A percentile compares a stretch with the other conserved stretches of the same genome.
Evolutionary conservation across 2,888 invertebrate species (phyloP).

Genomic region (Xiphydria camelus): DNA sequence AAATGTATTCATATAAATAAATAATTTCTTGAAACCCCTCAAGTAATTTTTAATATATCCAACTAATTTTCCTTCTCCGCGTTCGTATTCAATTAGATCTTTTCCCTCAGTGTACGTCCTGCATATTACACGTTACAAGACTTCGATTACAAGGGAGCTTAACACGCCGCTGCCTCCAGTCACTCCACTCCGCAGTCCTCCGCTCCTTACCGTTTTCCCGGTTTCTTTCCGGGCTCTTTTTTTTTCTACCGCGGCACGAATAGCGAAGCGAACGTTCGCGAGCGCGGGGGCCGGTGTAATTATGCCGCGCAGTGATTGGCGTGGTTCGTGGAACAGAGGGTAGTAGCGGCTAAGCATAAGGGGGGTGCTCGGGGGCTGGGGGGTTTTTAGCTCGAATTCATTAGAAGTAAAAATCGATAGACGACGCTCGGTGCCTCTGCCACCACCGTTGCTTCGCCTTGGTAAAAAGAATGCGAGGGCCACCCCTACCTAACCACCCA

Average conservation of each 20-base stretch:
- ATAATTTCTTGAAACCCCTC: too few relatives aligned
- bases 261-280: conserved; percentile 2
- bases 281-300: conserved; percentile 46
- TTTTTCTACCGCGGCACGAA: conserved; percentile 8
- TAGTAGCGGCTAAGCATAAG: conserved; percentile 38
- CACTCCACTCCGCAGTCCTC: conserved; percentile 3
- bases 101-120: too few relatives aligned
- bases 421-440: conserved; percentile 49
- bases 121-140: too few relatives aligned
- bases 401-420: conserved; percentile 57
- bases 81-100: too few relatives aligned
- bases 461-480: conserved; percentile 47
- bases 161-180: too few relatives aligned
- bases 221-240: conserved; percentile 18
- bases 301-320: conserved; percentile 57
- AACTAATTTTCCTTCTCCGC: too few relatives aligned
- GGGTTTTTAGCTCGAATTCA: conserved; percentile 57
- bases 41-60: too few relatives aligned
- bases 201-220: conserved; percentile 13
- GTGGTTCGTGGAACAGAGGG: conserved; percentile 54
- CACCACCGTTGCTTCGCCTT: conserved; percentile 38
- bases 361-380: conserved; percentile 29
- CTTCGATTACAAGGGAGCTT: too few relatives aligned
- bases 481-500: background rate
- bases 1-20: too few relatives aligned